Percentiles rank a stretch among this genome's conserved stretches.
These are phyloP conservation scores for Rhabditophanes sp. DNA, from an alignment of 2,888 invertebrate genomes.

Conservation along the genomic window DNA sequence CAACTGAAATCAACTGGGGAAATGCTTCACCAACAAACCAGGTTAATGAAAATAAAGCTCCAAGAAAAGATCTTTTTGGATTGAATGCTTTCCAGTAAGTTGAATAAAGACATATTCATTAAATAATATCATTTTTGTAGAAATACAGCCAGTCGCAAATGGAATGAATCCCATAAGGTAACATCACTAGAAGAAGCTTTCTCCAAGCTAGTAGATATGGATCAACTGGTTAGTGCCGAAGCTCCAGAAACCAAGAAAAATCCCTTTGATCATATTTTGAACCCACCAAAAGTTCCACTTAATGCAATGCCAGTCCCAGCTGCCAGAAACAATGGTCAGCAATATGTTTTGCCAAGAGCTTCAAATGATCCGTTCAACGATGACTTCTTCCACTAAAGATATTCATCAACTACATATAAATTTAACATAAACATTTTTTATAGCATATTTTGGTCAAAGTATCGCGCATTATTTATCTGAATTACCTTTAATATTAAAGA, in stretches of 20 bases:
- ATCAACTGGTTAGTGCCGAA: conserved; percentile 23
- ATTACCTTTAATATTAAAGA: too few species aligned
- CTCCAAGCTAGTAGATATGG: conserved; percentile 41
- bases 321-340: conserved; percentile 2
- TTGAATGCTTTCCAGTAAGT: too few species aligned
- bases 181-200: conserved; percentile 39
- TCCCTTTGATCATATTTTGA: conserved; percentile 39
- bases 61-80: too few species aligned
- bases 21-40: too few species aligned
- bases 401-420: background rate
- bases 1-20: too few species aligned
- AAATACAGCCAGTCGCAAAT: conserved; percentile 9
- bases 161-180: conserved; percentile 15
- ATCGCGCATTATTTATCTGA: too few species aligned
- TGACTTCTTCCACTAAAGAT: conserved; percentile 16
- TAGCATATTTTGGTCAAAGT: too few species aligned
- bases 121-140: conserved; percentile 8
- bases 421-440: too few species aligned
- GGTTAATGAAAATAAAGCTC: too few species aligned
- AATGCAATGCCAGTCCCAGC: conserved; percentile 13
- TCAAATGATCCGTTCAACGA: conserved; percentile 1
- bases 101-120: too few species aligned
- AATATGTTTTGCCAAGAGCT: conserved; percentile 1
- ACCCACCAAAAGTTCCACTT: conserved; percentile 34
- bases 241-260: conserved; percentile 29